These are phyloP conservation scores for Emydocephalus ijimae DNA, from an alignment of 2,113 vertebrate species.

Conservation along the genomic window DNA sequence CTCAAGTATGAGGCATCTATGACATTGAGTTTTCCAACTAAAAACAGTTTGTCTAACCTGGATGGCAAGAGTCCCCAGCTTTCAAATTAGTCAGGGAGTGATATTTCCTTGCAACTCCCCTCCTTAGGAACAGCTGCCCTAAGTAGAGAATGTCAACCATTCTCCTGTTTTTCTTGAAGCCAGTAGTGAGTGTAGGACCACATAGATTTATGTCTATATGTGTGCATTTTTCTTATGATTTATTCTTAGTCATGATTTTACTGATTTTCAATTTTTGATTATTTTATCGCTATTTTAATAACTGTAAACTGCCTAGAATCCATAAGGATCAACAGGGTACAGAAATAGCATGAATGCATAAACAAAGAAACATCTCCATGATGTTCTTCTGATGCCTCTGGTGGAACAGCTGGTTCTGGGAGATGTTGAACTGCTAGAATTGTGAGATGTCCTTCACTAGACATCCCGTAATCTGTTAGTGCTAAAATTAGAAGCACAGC, in stretches of 20 bases:
- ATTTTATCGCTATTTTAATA: too few relatives aligned
- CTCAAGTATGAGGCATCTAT: not conserved
- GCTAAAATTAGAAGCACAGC: not conserved
- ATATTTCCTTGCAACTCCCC: not conserved
- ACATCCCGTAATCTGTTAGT: not conserved
- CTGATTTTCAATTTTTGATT: too few relatives aligned
- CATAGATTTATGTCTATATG: not conserved
- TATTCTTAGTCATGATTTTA: not conserved
- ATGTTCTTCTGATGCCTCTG: not conserved
- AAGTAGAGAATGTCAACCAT: not conserved
- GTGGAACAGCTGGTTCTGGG: not conserved
- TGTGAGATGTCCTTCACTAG: too few relatives aligned
- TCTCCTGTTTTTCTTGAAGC: too few relatives aligned
- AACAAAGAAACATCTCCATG: not conserved
- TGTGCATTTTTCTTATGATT: not conserved
- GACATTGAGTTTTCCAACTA: not conserved
- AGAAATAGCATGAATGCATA: not conserved
- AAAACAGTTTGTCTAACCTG: not conserved
- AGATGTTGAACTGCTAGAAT: not conserved
- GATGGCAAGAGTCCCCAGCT: not conserved
- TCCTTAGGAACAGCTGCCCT: not conserved
- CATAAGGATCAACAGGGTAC: too few relatives aligned
- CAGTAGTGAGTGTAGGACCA: not conserved
- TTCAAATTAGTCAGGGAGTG: not conserved
- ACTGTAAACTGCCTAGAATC: too few relatives aligned